These are phyloP conservation scores for Hypsopygia costalis DNA, from an alignment of 2,888 invertebrate species.

Conservation along the genomic window DNA sequence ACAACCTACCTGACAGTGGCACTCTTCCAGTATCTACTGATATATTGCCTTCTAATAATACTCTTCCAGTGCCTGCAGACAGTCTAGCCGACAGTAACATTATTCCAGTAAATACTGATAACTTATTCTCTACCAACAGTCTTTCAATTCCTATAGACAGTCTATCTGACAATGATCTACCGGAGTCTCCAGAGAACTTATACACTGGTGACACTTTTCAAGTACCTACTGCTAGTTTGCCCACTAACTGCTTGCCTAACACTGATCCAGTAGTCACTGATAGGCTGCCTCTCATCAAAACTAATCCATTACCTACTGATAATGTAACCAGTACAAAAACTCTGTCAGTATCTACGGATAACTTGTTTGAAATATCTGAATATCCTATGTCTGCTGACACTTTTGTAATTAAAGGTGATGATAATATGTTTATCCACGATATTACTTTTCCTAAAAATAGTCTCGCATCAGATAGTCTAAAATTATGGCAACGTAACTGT, in stretches of 20 bases:
- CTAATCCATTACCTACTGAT: neutral
- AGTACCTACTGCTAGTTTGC: too few species aligned
- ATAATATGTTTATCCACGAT: slow-evolving; percentile 2
- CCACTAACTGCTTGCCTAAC: too few species aligned
- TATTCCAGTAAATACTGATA: neutral
- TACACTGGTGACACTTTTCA: too few species aligned
- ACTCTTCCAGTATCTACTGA: neutral
- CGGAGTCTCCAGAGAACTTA: neutral
- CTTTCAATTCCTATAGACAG: neutral
- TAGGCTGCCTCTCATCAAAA: too few species aligned
- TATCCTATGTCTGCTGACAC: too few species aligned
- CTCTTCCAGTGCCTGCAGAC: neutral
- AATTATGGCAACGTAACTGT: too few species aligned
- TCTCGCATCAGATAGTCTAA: slow-evolving; percentile 2
- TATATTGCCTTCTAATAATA: neutral
- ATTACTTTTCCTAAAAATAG: neutral
- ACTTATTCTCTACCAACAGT: neutral
- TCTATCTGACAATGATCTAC: neutral
- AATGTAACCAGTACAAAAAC: neutral
- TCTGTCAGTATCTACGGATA: neutral
- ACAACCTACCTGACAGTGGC: neutral
- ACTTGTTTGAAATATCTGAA: neutral
- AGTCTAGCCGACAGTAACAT: neutral
- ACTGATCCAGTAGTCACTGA: too few species aligned
- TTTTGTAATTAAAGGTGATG: too few species aligned